Conservation (phyloP, 2,113 vertebrate species). For the Egretta garzetta region DNA sequence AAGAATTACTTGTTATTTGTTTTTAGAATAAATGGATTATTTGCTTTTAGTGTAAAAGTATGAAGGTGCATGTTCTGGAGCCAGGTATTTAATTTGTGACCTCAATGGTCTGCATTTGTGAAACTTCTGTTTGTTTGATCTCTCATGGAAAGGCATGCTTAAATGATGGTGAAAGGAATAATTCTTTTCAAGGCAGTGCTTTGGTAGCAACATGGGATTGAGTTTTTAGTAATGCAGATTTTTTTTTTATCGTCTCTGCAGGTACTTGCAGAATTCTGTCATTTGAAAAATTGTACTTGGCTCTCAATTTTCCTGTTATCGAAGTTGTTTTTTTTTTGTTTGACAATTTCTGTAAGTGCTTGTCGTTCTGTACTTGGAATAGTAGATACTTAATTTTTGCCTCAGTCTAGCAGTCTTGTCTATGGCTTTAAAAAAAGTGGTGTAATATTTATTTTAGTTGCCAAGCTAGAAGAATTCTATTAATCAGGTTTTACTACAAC, state of each 20-base stretch:
- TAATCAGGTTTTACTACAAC: constrained; percentile 25
- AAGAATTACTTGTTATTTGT: neutral
- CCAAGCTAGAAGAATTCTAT: neutral
- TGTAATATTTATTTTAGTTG: neutral
- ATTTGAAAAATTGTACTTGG: neutral
- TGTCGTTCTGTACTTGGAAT: neutral
- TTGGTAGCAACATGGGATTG: neutral
- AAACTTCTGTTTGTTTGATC: neutral
- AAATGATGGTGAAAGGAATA: neutral
- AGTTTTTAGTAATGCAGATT: neutral
- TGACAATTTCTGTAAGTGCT: neutral
- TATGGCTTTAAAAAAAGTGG: neutral
- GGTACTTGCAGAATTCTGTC: neutral
- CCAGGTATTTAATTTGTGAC: neutral
- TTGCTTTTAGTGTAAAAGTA: neutral
- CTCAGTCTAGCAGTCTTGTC: neutral
- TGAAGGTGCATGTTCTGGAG: neutral
- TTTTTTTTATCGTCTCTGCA: neutral
- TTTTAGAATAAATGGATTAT: neutral
- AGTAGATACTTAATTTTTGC: neutral
- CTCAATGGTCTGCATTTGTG: neutral
- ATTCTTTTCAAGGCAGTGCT: neutral
- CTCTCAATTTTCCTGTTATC: neutral
- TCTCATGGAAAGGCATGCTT: neutral
- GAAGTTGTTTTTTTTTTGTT: neutral